Conservation (phyloP, 2,797 vertebrate genomes). For the Myiothlypis chrysogaster region DNA sequence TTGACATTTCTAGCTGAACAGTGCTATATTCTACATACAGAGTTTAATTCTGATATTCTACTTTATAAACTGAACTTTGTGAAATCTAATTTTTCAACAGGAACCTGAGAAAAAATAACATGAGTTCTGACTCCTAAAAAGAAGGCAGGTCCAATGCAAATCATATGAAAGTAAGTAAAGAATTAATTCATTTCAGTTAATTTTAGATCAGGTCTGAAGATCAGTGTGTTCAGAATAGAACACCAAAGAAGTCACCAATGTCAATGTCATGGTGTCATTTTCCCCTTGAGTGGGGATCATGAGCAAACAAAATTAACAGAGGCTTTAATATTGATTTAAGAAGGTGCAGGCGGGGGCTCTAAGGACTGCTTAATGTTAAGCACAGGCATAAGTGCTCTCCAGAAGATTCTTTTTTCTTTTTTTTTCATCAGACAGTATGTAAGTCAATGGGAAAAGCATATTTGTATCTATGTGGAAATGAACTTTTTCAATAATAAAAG, state of each 20-base stretch:
- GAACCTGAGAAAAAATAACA: neutral
- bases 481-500: neutral
- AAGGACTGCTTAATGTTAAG: neutral
- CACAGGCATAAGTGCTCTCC: neutral
- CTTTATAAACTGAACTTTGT: neutral
- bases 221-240: neutral
- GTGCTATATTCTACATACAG: neutral
- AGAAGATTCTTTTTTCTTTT: neutral
- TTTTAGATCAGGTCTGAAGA: neutral
- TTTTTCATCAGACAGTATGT: neutral
- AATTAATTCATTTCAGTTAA: neutral
- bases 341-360: neutral
- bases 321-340: conserved; percentile 35
- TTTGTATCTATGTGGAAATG: neutral
- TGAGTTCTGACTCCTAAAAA: neutral
- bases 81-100: neutral
- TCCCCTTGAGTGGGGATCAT: neutral
- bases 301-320: conserved; percentile 21
- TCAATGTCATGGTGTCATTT: neutral
- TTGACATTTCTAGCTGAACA: neutral
- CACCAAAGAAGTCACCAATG: neutral
- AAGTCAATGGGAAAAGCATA: neutral
- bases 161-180: neutral
- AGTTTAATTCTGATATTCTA: neutral
- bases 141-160: neutral